Conservation (phyloP, 2,113 vertebrate species). For the Psilopogon haemacephalus region DNA sequence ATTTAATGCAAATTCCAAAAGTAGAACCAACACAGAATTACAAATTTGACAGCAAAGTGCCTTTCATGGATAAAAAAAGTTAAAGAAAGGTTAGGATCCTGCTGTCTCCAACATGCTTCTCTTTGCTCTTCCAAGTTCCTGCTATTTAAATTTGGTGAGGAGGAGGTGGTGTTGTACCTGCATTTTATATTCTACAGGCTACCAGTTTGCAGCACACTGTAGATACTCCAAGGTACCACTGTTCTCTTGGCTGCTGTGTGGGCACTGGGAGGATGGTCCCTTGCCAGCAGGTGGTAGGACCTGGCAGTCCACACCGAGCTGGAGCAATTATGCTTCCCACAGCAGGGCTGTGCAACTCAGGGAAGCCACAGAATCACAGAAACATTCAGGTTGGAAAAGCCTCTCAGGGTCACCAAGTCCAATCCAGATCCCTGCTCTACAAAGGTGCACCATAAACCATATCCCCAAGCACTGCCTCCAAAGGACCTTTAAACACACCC, state of each 20-base stretch:
- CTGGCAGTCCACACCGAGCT: not conserved
- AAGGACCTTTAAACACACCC: no score
- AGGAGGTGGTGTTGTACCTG: not conserved
- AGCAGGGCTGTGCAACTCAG: no score
- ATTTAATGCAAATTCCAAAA: conserved; percentile 72
- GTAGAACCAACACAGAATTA: conserved; percentile 59
- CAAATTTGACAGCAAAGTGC: conserved; percentile 42
- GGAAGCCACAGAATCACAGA: no score
- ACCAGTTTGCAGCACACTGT: not conserved
- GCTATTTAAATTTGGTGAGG: not conserved
- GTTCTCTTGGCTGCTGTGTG: not conserved
- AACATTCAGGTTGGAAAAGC: no score
- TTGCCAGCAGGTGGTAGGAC: not conserved
- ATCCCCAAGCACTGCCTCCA: no score
- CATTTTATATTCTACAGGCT: not conserved
- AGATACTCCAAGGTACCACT: not conserved
- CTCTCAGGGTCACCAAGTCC: no score
- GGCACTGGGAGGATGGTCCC: no score
- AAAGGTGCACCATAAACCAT: no score
- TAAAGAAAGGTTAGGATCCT: conserved; percentile 46
- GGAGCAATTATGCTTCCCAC: not conserved
- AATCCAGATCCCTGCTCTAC: no score
- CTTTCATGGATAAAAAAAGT: conserved; percentile 65
- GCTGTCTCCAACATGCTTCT: not conserved
- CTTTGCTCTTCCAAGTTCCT: not conserved